Evolutionary conservation across 2,113 vertebrate genomes (phyloP).

Genomic region (Hypomesus transpacificus): DNA sequence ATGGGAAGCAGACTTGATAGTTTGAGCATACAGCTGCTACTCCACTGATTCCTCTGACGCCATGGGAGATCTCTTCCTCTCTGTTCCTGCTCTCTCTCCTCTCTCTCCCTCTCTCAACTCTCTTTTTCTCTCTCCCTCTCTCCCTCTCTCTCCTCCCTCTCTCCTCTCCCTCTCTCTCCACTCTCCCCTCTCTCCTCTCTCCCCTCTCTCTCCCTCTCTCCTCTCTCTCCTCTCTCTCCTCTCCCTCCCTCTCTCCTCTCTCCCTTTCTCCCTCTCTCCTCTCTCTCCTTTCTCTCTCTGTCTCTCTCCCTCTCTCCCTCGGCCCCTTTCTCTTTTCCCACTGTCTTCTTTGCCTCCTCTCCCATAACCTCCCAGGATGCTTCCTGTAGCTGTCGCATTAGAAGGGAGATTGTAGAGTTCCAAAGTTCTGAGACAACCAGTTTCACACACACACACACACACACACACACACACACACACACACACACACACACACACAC

Average conservation of each 20-base stretch:
- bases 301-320: conserved; percentile 10
- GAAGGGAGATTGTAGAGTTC: conserved; percentile 45
- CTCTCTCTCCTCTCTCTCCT: conserved; percentile 1
- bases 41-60: conserved; percentile 45
- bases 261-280: neutral
- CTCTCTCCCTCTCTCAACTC: too few species aligned
- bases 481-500: conserved; percentile 8
- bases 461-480: too few species aligned
- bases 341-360: neutral
- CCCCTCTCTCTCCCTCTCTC: conserved; percentile 13
- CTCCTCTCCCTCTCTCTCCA: conserved; percentile 1
- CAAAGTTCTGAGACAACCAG: conserved; percentile 43
- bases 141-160: conserved; percentile 7
- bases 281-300: neutral
- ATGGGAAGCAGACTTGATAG: neutral
- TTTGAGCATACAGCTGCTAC: conserved; percentile 1
- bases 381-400: conserved; percentile 26
- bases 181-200: too few species aligned
- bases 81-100: neutral
- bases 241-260: neutral
- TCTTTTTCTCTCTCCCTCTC: neutral
- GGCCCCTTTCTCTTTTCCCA: neutral
- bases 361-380: neutral
- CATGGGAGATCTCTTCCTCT: conserved; percentile 21
- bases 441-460: neutral